Evolutionary conservation across 2,113 vertebrate species (phyloP), one percentile per base, ranked within the genome.

Genomic region (Ptilorrhoa leucosticta): DNA sequence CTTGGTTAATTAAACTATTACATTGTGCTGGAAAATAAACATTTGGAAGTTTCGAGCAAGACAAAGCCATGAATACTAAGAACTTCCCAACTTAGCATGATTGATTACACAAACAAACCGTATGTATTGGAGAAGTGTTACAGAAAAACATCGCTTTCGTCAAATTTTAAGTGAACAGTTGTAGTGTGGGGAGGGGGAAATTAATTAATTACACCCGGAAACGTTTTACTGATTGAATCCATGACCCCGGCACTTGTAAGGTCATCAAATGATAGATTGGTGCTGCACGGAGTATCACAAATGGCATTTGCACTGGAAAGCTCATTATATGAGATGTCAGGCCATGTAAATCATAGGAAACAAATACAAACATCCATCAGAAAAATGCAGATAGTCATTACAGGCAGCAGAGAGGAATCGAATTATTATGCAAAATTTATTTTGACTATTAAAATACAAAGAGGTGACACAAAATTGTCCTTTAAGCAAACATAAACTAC

Each of bases 281-380:
- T 66, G 47, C 86, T 90, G 90, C 90, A 94, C 16, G 7, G 89
- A 93, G 73, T 96, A 94, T 82, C 93, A 96, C 95, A 88, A 96
- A 95, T 96, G 97, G 96, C 92, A 93, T 94, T 97, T 94, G 95
- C 30, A 5, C 93, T 65, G 82, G 92, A 75, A 95, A 98, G 97
- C 97, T 98, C 97, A 98, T 98, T 98, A 98, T 90, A 93, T 77
- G 96, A 97, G 97, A 96, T 97, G 94, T 96, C 97, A 97, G 97
- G 95, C 37, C 88, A 98, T 94, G 97, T 98, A 98, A 98, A 98
- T 98, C 97, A 98, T 93, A 96, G 84, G 94, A 95, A 97, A 97
- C 97, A 96, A 98, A 98, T 95, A 95, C 89, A 97, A 95, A 88
- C 95, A 95, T 96, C 94, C 91, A 93, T 95, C 90, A 94, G 91